Evolutionary conservation across 2,797 vertebrate genomes (phyloP), one percentile per base, ranked within the genome.

Genomic region (Hyperoplus lanceolatus): DNA sequence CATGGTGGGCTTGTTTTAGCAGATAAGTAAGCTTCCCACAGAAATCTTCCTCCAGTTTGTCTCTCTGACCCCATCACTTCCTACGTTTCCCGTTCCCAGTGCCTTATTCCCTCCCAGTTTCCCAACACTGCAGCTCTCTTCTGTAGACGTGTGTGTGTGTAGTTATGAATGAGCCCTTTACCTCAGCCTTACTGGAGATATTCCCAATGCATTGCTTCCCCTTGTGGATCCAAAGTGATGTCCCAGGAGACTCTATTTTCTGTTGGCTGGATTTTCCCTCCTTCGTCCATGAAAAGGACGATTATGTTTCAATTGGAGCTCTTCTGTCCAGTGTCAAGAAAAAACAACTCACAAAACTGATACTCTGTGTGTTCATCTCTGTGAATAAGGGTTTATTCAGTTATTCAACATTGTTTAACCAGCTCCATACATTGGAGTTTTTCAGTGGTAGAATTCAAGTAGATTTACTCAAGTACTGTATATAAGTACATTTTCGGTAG

Each of bases 131-230:
- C 53, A 11, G 50, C 63, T 46, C 59, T 48, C 54, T 64, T 66
- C 55, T 80, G 57, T 81, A 82, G 60, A 65, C 46, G 1, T 2
- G 64, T 29, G 51, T 82, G 79, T 74, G 39, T 43, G 11, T 4
- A 39, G 9, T 49, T 16, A 79, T 90, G 88, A 90, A 91, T 79
- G 88, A 77, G 43, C 61, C 69, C 14, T 81, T 91, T 18, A 82
- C 68, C 72, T 80, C 50, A 0, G 70, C 42, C 4, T 0, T 63
- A 48, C 83, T 82, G 83, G 84, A 82, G 62, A 60, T 79, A 1
- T 73, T 55, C 74, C 84, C 86, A 70, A 43, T 4, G 83, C 79
- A 67, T 41, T 64, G 77, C 39, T 50, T 65, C 63, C 36, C 68
- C 16, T 15, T 38, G 50, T 70, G 46, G 72, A 76, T 79, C 75